Evolutionary conservation across 2,113 vertebrate species (phyloP).

Genomic region (Eupsittula cactorum): DNA sequence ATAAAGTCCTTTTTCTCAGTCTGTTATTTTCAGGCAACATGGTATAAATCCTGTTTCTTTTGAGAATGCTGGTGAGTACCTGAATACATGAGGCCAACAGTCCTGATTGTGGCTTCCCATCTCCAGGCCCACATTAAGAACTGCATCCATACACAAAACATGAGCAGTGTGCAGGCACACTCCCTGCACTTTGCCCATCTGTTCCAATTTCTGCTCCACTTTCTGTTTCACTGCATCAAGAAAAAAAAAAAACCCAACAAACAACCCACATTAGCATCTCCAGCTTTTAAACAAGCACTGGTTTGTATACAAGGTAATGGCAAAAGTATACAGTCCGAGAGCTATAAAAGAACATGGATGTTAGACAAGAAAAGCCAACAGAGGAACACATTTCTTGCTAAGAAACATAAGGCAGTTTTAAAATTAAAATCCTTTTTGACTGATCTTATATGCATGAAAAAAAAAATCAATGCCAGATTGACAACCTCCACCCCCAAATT

Average conservation of each 20-base stretch:
- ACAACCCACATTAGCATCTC: not conserved
- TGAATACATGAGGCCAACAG: slow-evolving; percentile 91
- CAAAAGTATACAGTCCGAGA: not conserved
- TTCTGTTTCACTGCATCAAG: slow-evolving; percentile 83
- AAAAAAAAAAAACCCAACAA: not conserved
- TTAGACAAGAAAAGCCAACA: not conserved
- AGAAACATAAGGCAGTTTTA: not conserved
- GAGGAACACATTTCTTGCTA: not conserved
- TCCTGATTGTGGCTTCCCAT: slow-evolving; percentile 93
- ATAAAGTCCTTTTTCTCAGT: not conserved
- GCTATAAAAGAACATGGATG: not conserved
- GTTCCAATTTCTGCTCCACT: slow-evolving; percentile 89
- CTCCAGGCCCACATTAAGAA: slow-evolving; percentile 88
- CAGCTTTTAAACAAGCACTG: not conserved
- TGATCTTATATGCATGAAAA: not conserved
- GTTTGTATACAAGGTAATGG: not conserved
- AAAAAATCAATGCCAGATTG: not conserved
- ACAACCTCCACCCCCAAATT: not conserved
- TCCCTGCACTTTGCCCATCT: slow-evolving; percentile 85
- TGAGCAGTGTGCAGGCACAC: slow-evolving; percentile 88
- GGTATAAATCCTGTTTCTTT: not conserved
- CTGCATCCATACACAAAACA: slow-evolving; percentile 91
- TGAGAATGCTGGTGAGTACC: slow-evolving; percentile 63
- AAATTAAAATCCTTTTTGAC: not conserved
- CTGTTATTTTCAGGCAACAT: not conserved